These are phyloP conservation scores for Sericinus montela DNA, from an alignment of 2,888 invertebrate species.

Conservation along the genomic window DNA sequence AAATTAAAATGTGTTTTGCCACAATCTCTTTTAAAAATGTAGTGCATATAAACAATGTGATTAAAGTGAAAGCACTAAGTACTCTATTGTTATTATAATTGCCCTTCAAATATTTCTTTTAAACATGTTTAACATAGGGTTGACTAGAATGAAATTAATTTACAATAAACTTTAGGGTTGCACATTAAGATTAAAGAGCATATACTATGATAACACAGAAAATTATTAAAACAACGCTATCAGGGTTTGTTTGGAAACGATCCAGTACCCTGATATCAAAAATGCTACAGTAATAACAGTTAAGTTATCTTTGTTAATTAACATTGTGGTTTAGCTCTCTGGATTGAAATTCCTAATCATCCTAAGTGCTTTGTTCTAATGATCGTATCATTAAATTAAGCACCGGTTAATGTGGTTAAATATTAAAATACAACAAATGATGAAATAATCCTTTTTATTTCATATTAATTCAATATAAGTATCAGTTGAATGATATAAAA, in stretches of 20 bases:
- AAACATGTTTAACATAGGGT: conserved; percentile 12
- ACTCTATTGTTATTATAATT: conserved; percentile 15
- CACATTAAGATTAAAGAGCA: conserved; percentile 12
- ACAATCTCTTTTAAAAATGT: neutral
- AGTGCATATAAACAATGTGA: conserved; percentile 10
- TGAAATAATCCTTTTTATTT: too few species aligned
- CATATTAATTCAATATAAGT: too few species aligned
- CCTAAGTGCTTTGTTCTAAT: too few species aligned
- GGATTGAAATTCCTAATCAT: too few species aligned
- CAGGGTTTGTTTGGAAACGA: neutral
- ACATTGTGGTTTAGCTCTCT: too few species aligned
- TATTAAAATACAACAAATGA: too few species aligned
- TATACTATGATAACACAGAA: conserved; percentile 14
- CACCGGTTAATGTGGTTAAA: too few species aligned
- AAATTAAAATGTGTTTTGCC: neutral
- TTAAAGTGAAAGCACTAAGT: conserved; percentile 12
- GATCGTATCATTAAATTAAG: too few species aligned
- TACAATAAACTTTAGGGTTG: conserved; percentile 12
- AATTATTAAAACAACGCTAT: conserved; percentile 7
- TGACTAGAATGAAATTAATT: conserved; percentile 17
- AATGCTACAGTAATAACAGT: too few species aligned
- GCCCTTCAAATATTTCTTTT: conserved; percentile 14
- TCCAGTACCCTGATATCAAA: too few species aligned
- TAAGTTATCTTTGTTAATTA: too few species aligned
- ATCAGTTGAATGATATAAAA: too few species aligned